Evolutionary conservation across 2,888 invertebrate species (phyloP).

Genomic region (Oegoconia quadripuncta): DNA sequence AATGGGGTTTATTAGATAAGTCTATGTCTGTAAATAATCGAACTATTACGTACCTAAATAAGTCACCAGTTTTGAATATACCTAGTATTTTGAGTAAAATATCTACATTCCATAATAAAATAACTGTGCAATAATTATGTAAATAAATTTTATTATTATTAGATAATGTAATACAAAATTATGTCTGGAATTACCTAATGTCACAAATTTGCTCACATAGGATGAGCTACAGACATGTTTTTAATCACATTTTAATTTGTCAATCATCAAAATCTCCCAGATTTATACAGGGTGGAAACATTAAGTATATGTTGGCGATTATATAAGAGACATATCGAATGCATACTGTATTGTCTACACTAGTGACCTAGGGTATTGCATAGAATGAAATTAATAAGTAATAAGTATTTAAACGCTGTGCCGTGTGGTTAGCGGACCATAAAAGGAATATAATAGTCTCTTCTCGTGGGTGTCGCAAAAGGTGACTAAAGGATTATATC

Average conservation of each 20-base stretch:
- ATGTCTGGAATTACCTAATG: constrained; percentile 20
- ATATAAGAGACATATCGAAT: too few species aligned
- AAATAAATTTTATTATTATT: constrained; percentile 29
- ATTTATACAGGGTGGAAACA: too few species aligned
- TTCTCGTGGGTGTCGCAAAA: too few species aligned
- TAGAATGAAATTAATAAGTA: too few species aligned
- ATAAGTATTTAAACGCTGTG: too few species aligned
- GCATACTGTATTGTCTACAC: too few species aligned
- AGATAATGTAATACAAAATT: constrained; percentile 35
- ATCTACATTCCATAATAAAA: constrained; percentile 70
- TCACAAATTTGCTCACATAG: not conserved
- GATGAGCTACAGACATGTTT: not conserved
- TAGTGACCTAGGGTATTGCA: too few species aligned
- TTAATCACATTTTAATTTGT: not conserved
- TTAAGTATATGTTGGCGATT: too few species aligned
- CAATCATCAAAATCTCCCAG: too few species aligned
- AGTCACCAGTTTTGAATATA: not conserved
- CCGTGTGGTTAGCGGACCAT: too few species aligned
- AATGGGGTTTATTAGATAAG: constrained; percentile 1
- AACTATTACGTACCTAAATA: constrained; percentile 4
- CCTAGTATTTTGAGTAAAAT: constrained; percentile 31
- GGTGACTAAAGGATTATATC: too few species aligned
- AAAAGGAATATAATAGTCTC: too few species aligned
- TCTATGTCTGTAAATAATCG: constrained; percentile 2
- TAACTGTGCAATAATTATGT: constrained; percentile 62